Conservation (phyloP, 2,113 vertebrate genomes). For the Phodopus roborovskii region DNA sequence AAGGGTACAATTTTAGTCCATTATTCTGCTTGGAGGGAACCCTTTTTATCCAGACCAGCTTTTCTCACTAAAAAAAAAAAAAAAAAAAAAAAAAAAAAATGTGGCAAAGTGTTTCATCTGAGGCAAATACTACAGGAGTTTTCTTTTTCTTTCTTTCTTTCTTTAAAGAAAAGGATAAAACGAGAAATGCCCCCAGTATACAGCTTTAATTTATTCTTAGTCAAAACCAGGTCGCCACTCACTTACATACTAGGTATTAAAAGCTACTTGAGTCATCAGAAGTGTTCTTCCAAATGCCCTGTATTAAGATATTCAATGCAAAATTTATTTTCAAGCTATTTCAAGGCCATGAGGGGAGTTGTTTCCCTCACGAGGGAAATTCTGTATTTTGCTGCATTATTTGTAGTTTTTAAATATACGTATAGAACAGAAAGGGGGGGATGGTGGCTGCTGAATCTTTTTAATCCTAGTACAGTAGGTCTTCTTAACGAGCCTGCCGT, state of each 20-base stretch:
- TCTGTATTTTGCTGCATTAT: constrained; percentile 76
- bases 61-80: constrained; percentile 32
- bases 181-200: constrained; percentile 37
- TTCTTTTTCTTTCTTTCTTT: not conserved
- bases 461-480: constrained; percentile 82
- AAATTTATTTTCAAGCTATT: constrained; percentile 72
- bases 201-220: constrained; percentile 62
- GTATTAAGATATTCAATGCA: constrained; percentile 48
- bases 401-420: constrained; percentile 54
- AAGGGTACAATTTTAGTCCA: constrained; percentile 57
- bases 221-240: constrained; percentile 66
- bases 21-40: constrained; percentile 62
- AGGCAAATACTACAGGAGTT: constrained; percentile 42
- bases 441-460: constrained; percentile 77
- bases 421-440: constrained; percentile 69
- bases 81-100: not conserved
- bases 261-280: constrained; percentile 72
- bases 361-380: constrained; percentile 68
- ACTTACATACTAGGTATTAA: constrained; percentile 53
- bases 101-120: constrained; percentile 39
- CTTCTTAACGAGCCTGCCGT: constrained; percentile 87
- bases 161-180: constrained; percentile 34
- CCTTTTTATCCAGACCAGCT: not conserved
- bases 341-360: constrained; percentile 48
- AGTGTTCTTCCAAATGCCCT: constrained; percentile 51